Evolutionary conservation across 2,113 vertebrate genomes (phyloP).

Genomic region (Gopherus flavomarginatus): DNA sequence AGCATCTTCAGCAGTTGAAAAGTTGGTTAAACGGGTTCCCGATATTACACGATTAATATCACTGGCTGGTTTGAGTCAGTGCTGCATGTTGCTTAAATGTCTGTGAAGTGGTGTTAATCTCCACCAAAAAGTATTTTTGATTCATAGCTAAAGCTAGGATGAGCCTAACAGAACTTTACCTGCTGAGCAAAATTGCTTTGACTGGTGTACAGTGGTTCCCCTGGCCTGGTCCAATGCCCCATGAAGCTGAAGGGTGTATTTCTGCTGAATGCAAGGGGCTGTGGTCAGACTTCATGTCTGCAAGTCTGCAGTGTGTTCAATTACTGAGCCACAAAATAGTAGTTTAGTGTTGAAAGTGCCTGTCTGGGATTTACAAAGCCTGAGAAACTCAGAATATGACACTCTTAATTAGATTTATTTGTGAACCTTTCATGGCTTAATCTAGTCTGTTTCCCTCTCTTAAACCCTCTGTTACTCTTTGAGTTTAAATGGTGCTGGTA

Average conservation of each 20-base stretch:
- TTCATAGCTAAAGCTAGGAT: neutral
- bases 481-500: neutral
- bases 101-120: neutral
- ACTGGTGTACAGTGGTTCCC: neutral
- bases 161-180: neutral
- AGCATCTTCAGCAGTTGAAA: neutral
- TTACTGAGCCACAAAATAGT: neutral
- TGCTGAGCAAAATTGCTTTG: neutral
- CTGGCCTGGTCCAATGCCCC: neutral
- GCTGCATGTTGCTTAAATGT: neutral
- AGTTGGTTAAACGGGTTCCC: neutral
- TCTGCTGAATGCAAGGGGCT: neutral
- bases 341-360: neutral
- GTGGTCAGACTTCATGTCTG: neutral
- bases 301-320: accelerated
- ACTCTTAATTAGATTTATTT: neutral
- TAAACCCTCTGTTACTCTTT: neutral
- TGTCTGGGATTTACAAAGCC: neutral
- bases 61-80: neutral
- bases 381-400: neutral
- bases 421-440: neutral
- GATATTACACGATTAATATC: neutral
- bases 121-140: neutral
- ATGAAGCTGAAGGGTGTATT: neutral
- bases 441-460: neutral